phyloP scores from a whole-genome alignment of 2,113 vertebrate genomes.

The Esox niger region DNA sequence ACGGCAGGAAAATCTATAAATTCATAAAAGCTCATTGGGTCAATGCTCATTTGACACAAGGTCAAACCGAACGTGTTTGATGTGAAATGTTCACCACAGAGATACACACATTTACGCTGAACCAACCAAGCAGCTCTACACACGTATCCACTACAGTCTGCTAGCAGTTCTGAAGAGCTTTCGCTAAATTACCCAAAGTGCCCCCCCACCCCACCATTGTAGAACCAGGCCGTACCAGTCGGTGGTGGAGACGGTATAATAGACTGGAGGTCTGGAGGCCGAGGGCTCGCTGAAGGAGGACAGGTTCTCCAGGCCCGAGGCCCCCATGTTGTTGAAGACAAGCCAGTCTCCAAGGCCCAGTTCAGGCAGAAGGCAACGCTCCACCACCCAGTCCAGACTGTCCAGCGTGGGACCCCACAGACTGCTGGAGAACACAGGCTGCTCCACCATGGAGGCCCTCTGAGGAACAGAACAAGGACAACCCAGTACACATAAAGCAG shows the following conservation, averaged over 20 bases:
- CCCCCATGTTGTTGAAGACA: slow-evolving; percentile 92
- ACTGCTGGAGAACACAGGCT: slow-evolving; percentile 88
- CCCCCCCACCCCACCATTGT: neutral
- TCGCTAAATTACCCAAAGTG: too few species aligned
- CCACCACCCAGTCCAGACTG: slow-evolving; percentile 91
- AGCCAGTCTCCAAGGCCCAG: slow-evolving; percentile 94
- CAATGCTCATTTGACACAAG: too few species aligned
- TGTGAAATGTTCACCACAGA: too few species aligned
- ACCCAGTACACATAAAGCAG: neutral
- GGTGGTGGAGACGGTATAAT: slow-evolving; percentile 88
- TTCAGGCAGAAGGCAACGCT: slow-evolving; percentile 91
- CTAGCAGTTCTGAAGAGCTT: too few species aligned
- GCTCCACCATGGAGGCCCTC: slow-evolving; percentile 67
- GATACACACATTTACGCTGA: too few species aligned
- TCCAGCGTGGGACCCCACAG: slow-evolving; percentile 95
- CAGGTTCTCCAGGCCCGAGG: slow-evolving; percentile 79
- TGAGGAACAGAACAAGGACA: neutral
- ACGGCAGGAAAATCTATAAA: too few species aligned
- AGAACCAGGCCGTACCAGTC: slow-evolving; percentile 83
- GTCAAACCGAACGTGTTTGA: too few species aligned
- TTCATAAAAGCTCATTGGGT: too few species aligned
- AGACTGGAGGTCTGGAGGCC: slow-evolving; percentile 74
- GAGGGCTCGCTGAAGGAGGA: slow-evolving; percentile 75
- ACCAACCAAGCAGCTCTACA: too few species aligned
- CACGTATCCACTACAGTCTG: too few species aligned